These are phyloP conservation scores for Chydorus sphaericus DNA, from an alignment of 2,888 invertebrate species.

Conservation along the genomic window DNA sequence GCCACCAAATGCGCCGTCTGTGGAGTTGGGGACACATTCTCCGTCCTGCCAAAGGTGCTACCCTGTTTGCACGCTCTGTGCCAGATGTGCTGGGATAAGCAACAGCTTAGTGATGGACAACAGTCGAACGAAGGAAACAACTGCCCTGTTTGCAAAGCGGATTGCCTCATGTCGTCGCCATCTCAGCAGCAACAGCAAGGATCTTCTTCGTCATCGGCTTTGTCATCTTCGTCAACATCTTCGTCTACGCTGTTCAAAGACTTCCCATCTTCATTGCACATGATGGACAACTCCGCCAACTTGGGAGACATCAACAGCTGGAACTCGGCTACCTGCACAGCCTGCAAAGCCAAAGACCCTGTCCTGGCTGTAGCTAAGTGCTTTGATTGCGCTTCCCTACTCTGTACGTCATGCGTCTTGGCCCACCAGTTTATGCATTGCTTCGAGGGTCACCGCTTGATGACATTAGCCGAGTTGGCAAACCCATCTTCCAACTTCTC, in stretches of 20 bases:
- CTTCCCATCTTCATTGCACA: slow-evolving; percentile 32
- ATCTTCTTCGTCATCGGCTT: slow-evolving; percentile 35
- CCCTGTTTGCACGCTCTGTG: slow-evolving; percentile 75
- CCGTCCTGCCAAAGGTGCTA: slow-evolving; percentile 34
- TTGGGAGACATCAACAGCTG: not conserved
- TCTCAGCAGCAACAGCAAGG: slow-evolving; percentile 36
- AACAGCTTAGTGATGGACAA: slow-evolving; percentile 21
- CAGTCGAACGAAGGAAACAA: slow-evolving; percentile 39
- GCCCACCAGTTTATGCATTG: slow-evolving; percentile 68
- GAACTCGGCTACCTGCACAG: slow-evolving; percentile 50
- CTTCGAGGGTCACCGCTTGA: slow-evolving; percentile 86
- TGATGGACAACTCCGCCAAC: slow-evolving; percentile 11
- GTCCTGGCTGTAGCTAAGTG: slow-evolving; percentile 82
- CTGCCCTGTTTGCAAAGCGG: slow-evolving; percentile 51
- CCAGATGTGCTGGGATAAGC: slow-evolving; percentile 60
- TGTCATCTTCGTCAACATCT: too few species aligned
- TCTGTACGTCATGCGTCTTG: slow-evolving; percentile 95
- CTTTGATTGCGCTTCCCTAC: slow-evolving; percentile 87
- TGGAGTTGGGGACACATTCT: slow-evolving; percentile 10
- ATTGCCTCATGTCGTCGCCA: slow-evolving; percentile 41
- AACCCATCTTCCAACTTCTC: slow-evolving; percentile 45
- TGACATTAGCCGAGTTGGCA: slow-evolving; percentile 40
- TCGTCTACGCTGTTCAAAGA: slow-evolving; percentile 21
- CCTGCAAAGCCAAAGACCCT: slow-evolving; percentile 87
- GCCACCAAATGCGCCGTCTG: slow-evolving; percentile 15